These are phyloP conservation scores for Tetragnatha montana DNA, from an alignment of 2,888 invertebrate genomes.

Conservation along the genomic window DNA sequence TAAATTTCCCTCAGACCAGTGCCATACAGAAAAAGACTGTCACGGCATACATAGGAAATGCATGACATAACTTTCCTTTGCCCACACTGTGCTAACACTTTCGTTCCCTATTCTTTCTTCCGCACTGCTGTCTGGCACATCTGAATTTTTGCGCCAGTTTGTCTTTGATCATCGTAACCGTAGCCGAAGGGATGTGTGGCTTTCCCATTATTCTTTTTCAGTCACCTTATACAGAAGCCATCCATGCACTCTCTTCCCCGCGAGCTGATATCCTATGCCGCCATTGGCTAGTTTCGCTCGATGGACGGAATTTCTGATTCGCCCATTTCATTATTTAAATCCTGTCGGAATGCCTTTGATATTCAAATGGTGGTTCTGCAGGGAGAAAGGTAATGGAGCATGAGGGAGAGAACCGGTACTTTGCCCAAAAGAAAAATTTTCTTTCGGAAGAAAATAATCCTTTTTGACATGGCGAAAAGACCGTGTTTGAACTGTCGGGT, in stretches of 20 bases:
- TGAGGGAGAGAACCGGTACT: background rate
- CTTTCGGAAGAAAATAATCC: too few species aligned
- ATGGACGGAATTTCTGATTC: background rate
- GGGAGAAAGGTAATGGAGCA: background rate
- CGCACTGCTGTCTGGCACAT: background rate
- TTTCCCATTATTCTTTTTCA: too few species aligned
- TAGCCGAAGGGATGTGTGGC: background rate
- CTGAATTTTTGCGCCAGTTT: background rate
- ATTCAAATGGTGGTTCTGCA: constrained; percentile 32
- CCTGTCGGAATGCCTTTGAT: constrained; percentile 29
- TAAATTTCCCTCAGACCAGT: too few species aligned
- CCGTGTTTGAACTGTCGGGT: too few species aligned
- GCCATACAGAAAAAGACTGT: too few species aligned
- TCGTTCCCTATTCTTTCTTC: background rate
- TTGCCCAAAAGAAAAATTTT: background rate
- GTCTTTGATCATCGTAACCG: background rate
- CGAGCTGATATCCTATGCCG: background rate
- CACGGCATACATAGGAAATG: too few species aligned
- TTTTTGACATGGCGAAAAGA: too few species aligned
- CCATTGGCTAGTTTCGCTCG: background rate
- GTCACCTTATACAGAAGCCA: too few species aligned
- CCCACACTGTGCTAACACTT: background rate
- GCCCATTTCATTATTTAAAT: constrained; percentile 28
- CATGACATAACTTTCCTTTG: too few species aligned
- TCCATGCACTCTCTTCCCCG: too few species aligned